Base-by-base conservation (phyloP, 2,888 invertebrate species). In the Leuctra nigra region DNA sequence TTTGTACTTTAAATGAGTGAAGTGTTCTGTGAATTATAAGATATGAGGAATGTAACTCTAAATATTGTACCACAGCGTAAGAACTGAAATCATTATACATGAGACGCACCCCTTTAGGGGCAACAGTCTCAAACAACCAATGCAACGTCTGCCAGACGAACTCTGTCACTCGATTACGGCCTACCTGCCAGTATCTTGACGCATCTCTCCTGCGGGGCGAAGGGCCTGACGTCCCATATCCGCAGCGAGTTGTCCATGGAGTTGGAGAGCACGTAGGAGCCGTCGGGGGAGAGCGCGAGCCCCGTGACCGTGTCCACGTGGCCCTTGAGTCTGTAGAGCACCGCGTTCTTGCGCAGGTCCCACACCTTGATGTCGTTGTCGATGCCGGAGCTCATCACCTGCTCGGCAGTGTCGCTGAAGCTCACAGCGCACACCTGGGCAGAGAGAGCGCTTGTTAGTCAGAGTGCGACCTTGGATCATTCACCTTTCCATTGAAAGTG, bases 321-420 rank as follows among this genome's bases (percentile, higher is more conserved):
- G 0, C 99, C 99, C 63, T 87, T 83, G 68, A 99, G 78, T 63
- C 82, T 83, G 68, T 92, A 92, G 0, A 91, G 72, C 48, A 93
- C 74, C 57, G 88, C 87, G 68, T 88, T 89, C 69, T 91, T 94
- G 54, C 98, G 78, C 41, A 96, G 77, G 71, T 99, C 99, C 98
- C 98, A 99, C 0, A 97, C 87, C 79, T 96, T 97, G 7, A 99
- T 84, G 60, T 94, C 91, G 72, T 99, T 99, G 70, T 99, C 99
- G 56, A 99, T 88, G 3, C 99, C 98, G 1, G 91, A 95, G 4
- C 90, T 89, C 61, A 98, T 87, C 2, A 99, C 82, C 72, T 93
- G 93, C 66, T 99, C 98, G 0, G 93, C 87, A 0, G 94, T 96
- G 67, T 99, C 98, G 67, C 90, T 96, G 71, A 98, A 98, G 11